Percentiles rank a stretch among this genome's conserved stretches.
Evolutionary conservation across 2,797 vertebrate genomes (phyloP).

Genomic region (Rhinichthys osculus): DNA sequence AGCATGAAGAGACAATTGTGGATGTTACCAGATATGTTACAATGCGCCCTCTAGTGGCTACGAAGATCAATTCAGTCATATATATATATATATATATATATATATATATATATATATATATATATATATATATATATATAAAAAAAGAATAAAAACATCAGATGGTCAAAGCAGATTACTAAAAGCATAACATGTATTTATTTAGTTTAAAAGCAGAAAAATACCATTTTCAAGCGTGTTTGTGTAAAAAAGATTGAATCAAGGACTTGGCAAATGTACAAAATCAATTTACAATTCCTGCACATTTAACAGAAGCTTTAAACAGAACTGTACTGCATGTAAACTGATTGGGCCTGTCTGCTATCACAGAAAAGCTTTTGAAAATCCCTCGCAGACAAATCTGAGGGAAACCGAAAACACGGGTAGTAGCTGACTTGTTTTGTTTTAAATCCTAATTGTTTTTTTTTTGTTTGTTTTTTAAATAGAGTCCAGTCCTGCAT

Average conservation of each 20-base stretch:
- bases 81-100: too few relatives aligned
- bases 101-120: too few relatives aligned
- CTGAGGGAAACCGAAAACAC: not conserved
- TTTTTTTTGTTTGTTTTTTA: not conserved
- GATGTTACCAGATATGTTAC: not conserved
- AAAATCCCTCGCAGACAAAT: slow-evolving; percentile 12
- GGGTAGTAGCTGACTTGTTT: not conserved
- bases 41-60: slow-evolving; percentile 15
- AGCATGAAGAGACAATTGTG: not conserved
- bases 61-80: not conserved
- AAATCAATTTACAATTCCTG: slow-evolving; percentile 18
- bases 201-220: slow-evolving; percentile 19
- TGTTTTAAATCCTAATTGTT: not conserved
- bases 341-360: slow-evolving; percentile 51
- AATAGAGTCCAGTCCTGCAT: not conserved
- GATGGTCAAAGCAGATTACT: not conserved
- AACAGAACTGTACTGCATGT: slow-evolving; percentile 48
- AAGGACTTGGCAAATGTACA: not conserved
- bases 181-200: slow-evolving; percentile 10
- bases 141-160: not conserved
- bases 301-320: not conserved
- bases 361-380: slow-evolving; percentile 36
- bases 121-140: not conserved
- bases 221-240: not conserved
- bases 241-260: not conserved